Conservation (phyloP, 2,888 invertebrate genomes). For the Sericinus montela region DNA sequence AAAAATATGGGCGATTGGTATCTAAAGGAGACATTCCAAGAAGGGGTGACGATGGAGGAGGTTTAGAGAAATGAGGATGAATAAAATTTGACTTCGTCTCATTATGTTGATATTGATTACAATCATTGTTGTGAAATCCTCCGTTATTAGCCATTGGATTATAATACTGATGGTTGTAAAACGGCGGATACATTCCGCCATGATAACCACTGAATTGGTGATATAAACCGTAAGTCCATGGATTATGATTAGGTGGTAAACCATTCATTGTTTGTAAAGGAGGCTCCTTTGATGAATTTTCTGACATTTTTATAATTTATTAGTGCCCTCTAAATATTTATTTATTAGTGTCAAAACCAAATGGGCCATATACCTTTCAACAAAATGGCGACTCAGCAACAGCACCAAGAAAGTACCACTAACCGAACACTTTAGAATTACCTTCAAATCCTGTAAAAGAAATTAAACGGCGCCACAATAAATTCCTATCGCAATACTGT, state of each 20-base stretch:
- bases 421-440: background rate
- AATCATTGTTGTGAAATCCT: slow-evolving; percentile 36
- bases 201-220: slow-evolving; percentile 61
- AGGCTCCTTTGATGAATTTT: slow-evolving; percentile 63
- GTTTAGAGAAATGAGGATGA: slow-evolving; percentile 53
- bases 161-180: slow-evolving; percentile 68
- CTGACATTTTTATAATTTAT: slow-evolving; percentile 44
- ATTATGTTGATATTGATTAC: slow-evolving; percentile 55
- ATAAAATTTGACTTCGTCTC: slow-evolving; percentile 44
- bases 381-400: slow-evolving; percentile 21
- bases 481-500: background rate
- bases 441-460: no score
- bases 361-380: slow-evolving; percentile 15
- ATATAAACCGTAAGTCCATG: slow-evolving; percentile 69
- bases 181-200: slow-evolving; percentile 69
- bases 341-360: background rate
- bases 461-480: no score
- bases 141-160: slow-evolving; percentile 57
- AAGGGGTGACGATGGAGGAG: slow-evolving; percentile 53
- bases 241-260: slow-evolving; percentile 58
- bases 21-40: slow-evolving; percentile 69
- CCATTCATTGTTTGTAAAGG: slow-evolving; percentile 69
- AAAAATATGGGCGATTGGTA: slow-evolving; percentile 61
- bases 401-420: slow-evolving; percentile 5
- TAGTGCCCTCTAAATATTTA: slow-evolving; percentile 2